Base-by-base conservation (phyloP, 2,797 vertebrate genomes). In the Pantherophis alleghaniensis region DNA sequence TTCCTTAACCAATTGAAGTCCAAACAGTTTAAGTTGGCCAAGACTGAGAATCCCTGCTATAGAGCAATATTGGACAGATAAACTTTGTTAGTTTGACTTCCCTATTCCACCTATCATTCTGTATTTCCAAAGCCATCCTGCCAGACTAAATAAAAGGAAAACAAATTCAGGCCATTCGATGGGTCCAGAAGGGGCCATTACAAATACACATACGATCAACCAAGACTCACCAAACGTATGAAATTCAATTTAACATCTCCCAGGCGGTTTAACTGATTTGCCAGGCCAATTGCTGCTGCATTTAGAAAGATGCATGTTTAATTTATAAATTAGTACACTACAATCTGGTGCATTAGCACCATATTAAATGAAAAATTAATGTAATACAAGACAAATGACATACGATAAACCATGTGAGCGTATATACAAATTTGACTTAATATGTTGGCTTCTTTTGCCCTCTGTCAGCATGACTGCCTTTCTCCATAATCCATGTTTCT, bases 401-500 rank as follows among this genome's bases (percentile, higher is more conserved):
- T 90, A 96, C 95, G 95, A 97, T 97, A 96, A 97, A 90, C 97
- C 94, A 96, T 91, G 95, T 95, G 96, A 97, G 96, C 91, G 55
- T 95, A 97, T 96, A 97, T 95, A 97, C 95, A 97, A 97, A 97
- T 97, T 97, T 97, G 96, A 97, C 97, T 97, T 97, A 98, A 97
- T 97, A 96, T 93, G 95, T 96, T 97, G 55, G 55, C 94, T 97
- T 96, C 93, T 94, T 96, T 97, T 97, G 96, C 97, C 97, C 97
- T 97, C 96, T 98, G 96, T 96, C 97, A 97, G 95, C 96, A 93
- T 96, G 96, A 98, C 96, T 98, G 97, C 96, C 94, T 98, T 96
- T 97, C 96, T 91, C 59, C 96, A 97, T 97, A 98, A 98, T 98
- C 97, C 96, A 97, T 98, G 97, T 97, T 97, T 98, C 97, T 98